These are phyloP conservation scores for Bombyx mandarina DNA, from an alignment of 1,140 invertebrate species.

Conservation along the genomic window DNA sequence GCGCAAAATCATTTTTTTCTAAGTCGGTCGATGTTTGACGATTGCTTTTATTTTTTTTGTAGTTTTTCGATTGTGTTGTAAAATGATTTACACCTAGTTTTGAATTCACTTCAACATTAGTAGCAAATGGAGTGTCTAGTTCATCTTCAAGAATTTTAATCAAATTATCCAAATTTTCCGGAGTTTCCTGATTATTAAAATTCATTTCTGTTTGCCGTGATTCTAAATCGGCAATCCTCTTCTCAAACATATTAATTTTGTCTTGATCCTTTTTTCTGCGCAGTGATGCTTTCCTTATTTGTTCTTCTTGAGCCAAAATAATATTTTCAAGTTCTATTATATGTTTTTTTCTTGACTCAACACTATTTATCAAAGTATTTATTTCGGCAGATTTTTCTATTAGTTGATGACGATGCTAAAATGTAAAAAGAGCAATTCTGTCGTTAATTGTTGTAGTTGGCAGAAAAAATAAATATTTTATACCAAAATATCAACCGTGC, in stretches of 20 bases:
- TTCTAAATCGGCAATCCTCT: slow-evolving; percentile 35
- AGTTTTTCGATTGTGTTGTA: too few relatives aligned
- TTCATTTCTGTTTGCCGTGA: slow-evolving; percentile 16
- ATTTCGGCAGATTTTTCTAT: slow-evolving; percentile 47
- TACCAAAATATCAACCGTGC: too few relatives aligned
- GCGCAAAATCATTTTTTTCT: slow-evolving; percentile 8
- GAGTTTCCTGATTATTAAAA: slow-evolving; percentile 17
- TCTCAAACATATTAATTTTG: slow-evolving; percentile 32
- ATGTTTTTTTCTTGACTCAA: slow-evolving; percentile 47
- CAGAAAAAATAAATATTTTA: too few relatives aligned
- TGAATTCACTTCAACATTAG: too few relatives aligned
- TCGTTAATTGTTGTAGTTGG: too few relatives aligned
- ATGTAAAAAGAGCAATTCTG: not conserved
- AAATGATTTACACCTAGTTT: too few relatives aligned
- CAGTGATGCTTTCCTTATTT: slow-evolving; percentile 26
- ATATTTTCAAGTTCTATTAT: slow-evolving; percentile 52
- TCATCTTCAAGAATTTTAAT: slow-evolving; percentile 56
- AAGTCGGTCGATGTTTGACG: slow-evolving; percentile 14
- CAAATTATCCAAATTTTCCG: slow-evolving; percentile 42
- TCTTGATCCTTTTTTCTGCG: slow-evolving; percentile 42
- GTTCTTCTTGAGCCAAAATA: slow-evolving; percentile 46
- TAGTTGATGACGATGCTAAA: slow-evolving; percentile 34
- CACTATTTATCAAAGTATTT: slow-evolving; percentile 28
- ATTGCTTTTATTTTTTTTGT: too few relatives aligned
- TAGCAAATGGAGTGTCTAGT: slow-evolving; percentile 27